Evolutionary conservation across 2,113 vertebrate genomes (phyloP).

Genomic region (Piprites chloris): DNA sequence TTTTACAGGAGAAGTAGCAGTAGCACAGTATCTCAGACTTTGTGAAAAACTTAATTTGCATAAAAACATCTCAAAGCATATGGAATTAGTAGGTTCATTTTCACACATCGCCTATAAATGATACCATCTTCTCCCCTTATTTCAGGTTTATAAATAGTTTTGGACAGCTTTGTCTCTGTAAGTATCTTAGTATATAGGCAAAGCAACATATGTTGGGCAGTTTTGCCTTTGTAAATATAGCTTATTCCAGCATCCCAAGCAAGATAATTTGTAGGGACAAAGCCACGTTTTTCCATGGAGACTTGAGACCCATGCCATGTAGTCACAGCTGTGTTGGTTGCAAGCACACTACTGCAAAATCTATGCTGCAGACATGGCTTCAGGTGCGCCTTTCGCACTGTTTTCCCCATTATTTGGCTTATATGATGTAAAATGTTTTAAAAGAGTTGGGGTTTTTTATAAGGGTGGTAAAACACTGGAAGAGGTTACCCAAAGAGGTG

Average conservation of each 20-base stretch:
- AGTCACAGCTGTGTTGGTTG: neutral
- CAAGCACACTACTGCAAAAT: neutral
- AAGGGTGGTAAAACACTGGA: neutral
- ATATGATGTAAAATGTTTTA: neutral
- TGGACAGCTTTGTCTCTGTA: neutral
- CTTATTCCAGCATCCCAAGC: neutral
- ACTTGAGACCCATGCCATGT: neutral
- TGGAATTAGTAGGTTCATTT: constrained; percentile 13
- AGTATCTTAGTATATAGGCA: neutral
- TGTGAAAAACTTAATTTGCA: neutral
- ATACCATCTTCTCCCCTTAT: neutral
- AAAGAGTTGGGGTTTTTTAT: neutral
- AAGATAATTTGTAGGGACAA: neutral
- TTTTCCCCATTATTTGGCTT: neutral
- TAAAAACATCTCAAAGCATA: constrained; percentile 5
- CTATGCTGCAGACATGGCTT: neutral
- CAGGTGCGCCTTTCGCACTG: neutral
- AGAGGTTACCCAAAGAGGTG: neutral
- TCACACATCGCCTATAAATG: neutral
- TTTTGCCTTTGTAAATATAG: neutral
- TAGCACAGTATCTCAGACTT: neutral
- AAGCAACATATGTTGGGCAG: neutral
- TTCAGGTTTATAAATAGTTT: constrained; percentile 13
- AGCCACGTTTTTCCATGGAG: neutral
- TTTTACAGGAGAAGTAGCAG: neutral